A percentile compares a stretch with the other conserved stretches of the same genome.
These are phyloP conservation scores for Chloromyia formosa DNA, from an alignment of 2,888 invertebrate genomes.

Conservation along the genomic window DNA sequence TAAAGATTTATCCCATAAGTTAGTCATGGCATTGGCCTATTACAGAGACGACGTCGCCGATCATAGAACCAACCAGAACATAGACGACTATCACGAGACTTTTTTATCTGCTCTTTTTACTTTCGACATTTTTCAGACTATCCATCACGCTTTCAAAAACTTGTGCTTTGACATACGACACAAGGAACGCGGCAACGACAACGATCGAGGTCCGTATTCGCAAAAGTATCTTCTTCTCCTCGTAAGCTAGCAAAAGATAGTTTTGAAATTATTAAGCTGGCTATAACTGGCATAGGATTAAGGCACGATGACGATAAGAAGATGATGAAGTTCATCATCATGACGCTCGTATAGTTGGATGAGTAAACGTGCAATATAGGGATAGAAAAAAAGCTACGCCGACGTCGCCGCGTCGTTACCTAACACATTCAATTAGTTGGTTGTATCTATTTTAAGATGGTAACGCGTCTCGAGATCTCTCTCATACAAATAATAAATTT, in stretches of 20 bases:
- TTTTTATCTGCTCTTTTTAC: conserved; percentile 5
- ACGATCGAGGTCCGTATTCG: no score
- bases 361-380: conserved; percentile 3
- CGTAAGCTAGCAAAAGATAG: no score
- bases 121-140: conserved; percentile 29
- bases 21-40: conserved; percentile 29
- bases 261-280: no score
- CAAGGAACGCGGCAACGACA: not conserved
- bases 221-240: conserved; percentile 3
- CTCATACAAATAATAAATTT: conserved; percentile 28
- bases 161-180: conserved; percentile 7
- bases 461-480: not conserved
- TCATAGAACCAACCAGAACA: not conserved
- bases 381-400: no score
- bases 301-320: not conserved
- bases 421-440: conserved; percentile 36
- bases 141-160: conserved; percentile 23
- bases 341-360: not conserved
- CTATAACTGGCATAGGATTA: no score
- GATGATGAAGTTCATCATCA: conserved; percentile 4
- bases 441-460: conserved; percentile 35
- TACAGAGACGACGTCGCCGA: not conserved
- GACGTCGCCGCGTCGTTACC: conserved; percentile 11
- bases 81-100: conserved; percentile 24
- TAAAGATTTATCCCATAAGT: conserved; percentile 37